A percentile compares a stretch with the other conserved stretches of the same genome.
phyloP scores from a whole-genome alignment of 1,140 invertebrate genomes.

The Vanessa atalanta region DNA sequence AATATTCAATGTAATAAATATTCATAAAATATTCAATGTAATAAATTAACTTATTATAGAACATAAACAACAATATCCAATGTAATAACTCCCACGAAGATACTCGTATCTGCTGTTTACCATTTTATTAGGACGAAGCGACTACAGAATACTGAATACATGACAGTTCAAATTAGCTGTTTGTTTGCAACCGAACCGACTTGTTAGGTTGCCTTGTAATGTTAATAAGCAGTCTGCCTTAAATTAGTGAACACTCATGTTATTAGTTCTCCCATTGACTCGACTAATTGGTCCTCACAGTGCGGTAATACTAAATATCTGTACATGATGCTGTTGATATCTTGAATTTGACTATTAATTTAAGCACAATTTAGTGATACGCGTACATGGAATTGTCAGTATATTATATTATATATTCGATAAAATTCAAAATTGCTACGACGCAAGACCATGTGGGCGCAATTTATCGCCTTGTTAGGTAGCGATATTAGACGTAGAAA shows the following conservation, averaged over 20 bases:
- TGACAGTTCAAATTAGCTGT: slow-evolving; percentile 51
- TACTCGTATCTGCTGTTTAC: slow-evolving; percentile 7
- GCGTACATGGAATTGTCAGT: neutral
- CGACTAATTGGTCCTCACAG: slow-evolving; percentile 46
- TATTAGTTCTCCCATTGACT: slow-evolving; percentile 37
- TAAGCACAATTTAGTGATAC: slow-evolving; percentile 21
- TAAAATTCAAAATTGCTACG: neutral
- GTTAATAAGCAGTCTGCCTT: slow-evolving; percentile 50
- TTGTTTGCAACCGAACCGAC: slow-evolving; percentile 44
- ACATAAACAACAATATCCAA: neutral
- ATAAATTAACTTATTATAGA: neutral
- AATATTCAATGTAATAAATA: too few species aligned
- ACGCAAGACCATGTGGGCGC: slow-evolving; percentile 11
- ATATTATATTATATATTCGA: neutral
- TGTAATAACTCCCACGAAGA: neutral
- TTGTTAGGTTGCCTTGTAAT: slow-evolving; percentile 65
- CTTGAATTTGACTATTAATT: slow-evolving; percentile 25
- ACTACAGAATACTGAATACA: slow-evolving; percentile 14
- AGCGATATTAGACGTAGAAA: slow-evolving; percentile 19
- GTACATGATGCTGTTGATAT: slow-evolving; percentile 41
- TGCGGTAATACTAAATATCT: slow-evolving; percentile 49
- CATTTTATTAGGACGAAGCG: slow-evolving; percentile 39
- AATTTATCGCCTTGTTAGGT: slow-evolving; percentile 33
- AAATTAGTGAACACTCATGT: slow-evolving; percentile 39
- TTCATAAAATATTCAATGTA: too few species aligned